Percentiles rank a stretch among this genome's conserved stretches.
Evolutionary conservation across 1,140 invertebrate genomes (phyloP).

Genomic region (Hyposmocoma kahamanoa): DNA sequence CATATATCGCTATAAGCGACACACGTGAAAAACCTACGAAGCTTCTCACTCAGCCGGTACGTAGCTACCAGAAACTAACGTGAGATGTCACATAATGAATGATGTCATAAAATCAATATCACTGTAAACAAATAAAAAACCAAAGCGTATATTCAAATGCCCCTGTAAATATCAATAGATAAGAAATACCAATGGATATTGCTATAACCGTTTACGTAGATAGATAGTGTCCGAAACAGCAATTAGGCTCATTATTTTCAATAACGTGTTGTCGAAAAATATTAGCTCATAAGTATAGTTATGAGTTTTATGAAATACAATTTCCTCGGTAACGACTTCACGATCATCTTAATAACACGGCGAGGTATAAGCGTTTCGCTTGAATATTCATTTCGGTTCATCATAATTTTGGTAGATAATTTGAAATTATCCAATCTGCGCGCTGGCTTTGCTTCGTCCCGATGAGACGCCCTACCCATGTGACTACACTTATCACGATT

Average conservation of each 20-base stretch:
- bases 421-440: constrained; percentile 61
- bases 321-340: constrained; percentile 58
- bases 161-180: neutral
- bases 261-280: constrained; percentile 60
- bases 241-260: constrained; percentile 53
- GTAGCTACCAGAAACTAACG: no score
- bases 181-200: constrained; percentile 29
- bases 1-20: no score
- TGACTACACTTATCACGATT: constrained; percentile 29
- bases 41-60: no score
- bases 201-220: constrained; percentile 16
- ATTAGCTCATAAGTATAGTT: constrained; percentile 69
- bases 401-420: constrained; percentile 68
- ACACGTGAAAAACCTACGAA: no score
- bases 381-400: constrained; percentile 68
- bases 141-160: no score
- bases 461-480: neutral
- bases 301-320: constrained; percentile 70
- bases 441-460: constrained; percentile 14
- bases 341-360: constrained; percentile 64
- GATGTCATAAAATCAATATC: no score
- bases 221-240: constrained; percentile 12
- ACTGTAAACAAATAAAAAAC: no score
- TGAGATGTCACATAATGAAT: no score
- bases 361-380: constrained; percentile 58